Evolutionary conservation across 2,113 vertebrate genomes (phyloP).

Genomic region (Pachycephala philippinensis): DNA sequence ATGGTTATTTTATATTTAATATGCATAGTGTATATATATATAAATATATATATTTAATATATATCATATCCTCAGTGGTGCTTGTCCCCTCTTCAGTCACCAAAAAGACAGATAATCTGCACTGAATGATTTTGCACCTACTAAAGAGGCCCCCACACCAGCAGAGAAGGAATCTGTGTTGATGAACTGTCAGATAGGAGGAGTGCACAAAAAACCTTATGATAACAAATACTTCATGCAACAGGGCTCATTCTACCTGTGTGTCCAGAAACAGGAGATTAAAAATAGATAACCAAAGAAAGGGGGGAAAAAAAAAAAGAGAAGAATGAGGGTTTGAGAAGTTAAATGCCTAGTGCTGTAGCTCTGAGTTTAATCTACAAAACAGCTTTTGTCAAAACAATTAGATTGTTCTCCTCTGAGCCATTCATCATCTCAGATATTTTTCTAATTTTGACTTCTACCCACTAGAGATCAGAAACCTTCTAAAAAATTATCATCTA

Average conservation of each 20-base stretch:
- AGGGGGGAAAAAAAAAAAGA: rapidly evolving
- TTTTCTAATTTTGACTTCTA: slow-evolving; percentile 25
- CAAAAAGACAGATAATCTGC: neutral
- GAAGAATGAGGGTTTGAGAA: neutral
- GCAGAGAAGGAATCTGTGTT: neutral
- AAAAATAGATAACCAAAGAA: neutral
- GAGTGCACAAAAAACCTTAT: neutral
- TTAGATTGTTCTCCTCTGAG: neutral
- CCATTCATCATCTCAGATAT: slow-evolving; percentile 12
- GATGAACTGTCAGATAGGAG: neutral
- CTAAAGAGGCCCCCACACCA: neutral
- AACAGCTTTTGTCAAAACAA: neutral
- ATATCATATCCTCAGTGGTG: neutral
- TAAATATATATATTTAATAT: neutral
- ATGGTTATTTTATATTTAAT: neutral
- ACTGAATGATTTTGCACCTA: neutral
- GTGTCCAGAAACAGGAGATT: neutral
- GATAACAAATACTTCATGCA: neutral
- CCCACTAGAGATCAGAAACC: slow-evolving; percentile 9
- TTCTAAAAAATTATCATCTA: slow-evolving; percentile 53
- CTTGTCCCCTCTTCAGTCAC: neutral
- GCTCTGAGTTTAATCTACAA: neutral
- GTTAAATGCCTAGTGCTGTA: neutral
- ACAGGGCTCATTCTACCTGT: neutral
- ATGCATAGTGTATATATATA: no score